Percentiles rank a stretch among this genome's conserved stretches.
Evolutionary conservation across 2,113 vertebrate species (phyloP).

Genomic region (Passer montanus): DNA sequence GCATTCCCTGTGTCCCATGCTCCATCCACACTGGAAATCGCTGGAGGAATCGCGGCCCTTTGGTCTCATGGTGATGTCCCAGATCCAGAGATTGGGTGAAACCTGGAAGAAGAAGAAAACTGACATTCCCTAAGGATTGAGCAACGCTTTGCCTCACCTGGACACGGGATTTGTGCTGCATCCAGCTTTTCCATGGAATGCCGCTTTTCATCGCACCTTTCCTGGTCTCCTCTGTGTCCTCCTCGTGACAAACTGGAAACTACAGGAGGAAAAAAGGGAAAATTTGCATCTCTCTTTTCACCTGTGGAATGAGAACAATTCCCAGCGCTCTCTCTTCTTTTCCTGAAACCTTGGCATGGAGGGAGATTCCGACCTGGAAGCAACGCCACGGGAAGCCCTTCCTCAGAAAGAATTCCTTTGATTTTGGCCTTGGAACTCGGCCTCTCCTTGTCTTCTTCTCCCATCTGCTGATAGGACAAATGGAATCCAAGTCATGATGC

Average conservation of each 20-base stretch:
- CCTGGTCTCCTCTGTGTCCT: neutral
- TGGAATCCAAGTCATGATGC: neutral
- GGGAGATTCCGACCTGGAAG: neutral
- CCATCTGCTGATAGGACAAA: neutral
- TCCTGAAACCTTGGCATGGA: neutral
- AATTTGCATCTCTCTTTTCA: neutral
- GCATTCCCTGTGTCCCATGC: neutral
- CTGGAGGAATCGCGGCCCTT: neutral
- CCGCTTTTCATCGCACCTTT: neutral
- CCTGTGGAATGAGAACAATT: neutral
- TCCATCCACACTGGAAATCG: neutral
- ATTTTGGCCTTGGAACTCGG: neutral
- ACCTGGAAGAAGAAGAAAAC: neutral
- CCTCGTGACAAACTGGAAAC: neutral
- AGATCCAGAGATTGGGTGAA: neutral
- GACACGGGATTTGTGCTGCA: neutral
- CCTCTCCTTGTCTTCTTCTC: neutral
- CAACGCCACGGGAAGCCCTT: rapidly evolving
- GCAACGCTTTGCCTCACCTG: neutral
- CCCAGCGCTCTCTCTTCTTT: neutral
- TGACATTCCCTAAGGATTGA: neutral
- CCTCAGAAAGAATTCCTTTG: neutral
- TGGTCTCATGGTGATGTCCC: neutral
- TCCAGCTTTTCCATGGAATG: neutral
- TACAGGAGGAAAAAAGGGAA: neutral